These are phyloP conservation scores for Acrocephalus scirpaceus DNA, from an alignment of 2,797 vertebrate species.

Conservation along the genomic window DNA sequence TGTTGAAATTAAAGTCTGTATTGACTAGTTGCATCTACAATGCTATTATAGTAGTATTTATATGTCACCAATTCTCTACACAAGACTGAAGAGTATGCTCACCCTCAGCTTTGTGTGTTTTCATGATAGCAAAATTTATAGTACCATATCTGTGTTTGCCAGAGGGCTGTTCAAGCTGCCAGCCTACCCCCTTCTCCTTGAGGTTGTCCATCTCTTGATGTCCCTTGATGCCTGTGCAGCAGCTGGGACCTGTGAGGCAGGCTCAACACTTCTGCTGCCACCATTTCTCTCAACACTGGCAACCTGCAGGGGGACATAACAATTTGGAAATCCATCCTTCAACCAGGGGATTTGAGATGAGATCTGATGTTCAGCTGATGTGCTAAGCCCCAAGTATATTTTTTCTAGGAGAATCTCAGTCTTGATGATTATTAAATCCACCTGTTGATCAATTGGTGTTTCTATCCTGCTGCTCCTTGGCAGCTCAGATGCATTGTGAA, in stretches of 20 bases:
- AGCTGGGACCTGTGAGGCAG: neutral
- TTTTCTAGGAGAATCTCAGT: neutral
- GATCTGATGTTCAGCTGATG: neutral
- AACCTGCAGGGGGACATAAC: neutral
- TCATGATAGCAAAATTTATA: neutral
- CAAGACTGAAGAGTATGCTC: neutral
- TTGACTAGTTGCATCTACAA: neutral
- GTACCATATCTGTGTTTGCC: neutral
- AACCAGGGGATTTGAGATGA: neutral
- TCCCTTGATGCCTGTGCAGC: neutral
- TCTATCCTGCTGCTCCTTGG: conserved; percentile 47
- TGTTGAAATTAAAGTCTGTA: neutral
- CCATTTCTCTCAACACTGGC: neutral
- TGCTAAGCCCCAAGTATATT: neutral
- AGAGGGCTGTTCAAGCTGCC: neutral
- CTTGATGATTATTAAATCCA: conserved; percentile 15
- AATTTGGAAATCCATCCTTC: neutral
- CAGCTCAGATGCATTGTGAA: conserved; percentile 23
- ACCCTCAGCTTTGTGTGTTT: neutral
- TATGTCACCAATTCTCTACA: neutral
- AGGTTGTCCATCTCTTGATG: neutral
- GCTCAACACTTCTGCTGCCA: neutral
- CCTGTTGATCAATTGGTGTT: conserved; percentile 19
- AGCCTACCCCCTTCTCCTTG: neutral
- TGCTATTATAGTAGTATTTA: neutral